phyloP scores from a whole-genome alignment of 64 coral and sea anemone species.

The Montipora foliosa region DNA sequence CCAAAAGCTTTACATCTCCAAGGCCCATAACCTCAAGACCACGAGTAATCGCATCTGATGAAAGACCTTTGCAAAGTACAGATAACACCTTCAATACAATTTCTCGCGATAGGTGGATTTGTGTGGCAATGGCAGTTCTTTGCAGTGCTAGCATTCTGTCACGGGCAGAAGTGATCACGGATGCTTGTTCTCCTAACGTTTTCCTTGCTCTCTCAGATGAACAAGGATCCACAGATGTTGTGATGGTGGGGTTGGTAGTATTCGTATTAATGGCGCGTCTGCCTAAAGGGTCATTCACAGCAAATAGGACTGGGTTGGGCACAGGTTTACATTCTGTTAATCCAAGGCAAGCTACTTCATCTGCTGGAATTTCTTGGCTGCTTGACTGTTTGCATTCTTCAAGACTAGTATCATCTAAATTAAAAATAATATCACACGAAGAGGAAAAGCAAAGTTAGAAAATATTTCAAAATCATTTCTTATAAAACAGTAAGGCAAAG shows the following conservation, averaged over 20 bases:
- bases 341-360: slow-evolving; percentile 67
- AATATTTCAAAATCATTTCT: not conserved
- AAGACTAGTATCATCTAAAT: slow-evolving; percentile 45
- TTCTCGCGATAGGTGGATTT: slow-evolving; percentile 82
- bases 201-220: slow-evolving; percentile 37
- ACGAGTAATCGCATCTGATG: slow-evolving; percentile 7
- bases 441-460: not conserved
- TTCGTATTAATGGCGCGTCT: slow-evolving; percentile 40
- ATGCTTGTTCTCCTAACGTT: slow-evolving; percentile 83
- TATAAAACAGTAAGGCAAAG: not conserved
- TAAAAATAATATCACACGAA: not conserved
- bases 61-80: slow-evolving; percentile 40
- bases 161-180: slow-evolving; percentile 75
- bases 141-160: slow-evolving; percentile 77
- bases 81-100: slow-evolving; percentile 77
- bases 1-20: slow-evolving; percentile 78
- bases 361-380: slow-evolving; percentile 40
- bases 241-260: not conserved
- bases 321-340: slow-evolving; percentile 78
- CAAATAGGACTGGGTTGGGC: slow-evolving; percentile 59
- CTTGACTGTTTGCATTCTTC: not conserved
- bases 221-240: not conserved
- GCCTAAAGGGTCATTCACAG: slow-evolving; percentile 70
- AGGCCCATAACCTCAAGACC: slow-evolving; percentile 63
- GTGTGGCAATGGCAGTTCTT: slow-evolving; percentile 79